Conservation (phyloP, 2,888 invertebrate species). For the Deilephila elpenor region DNA sequence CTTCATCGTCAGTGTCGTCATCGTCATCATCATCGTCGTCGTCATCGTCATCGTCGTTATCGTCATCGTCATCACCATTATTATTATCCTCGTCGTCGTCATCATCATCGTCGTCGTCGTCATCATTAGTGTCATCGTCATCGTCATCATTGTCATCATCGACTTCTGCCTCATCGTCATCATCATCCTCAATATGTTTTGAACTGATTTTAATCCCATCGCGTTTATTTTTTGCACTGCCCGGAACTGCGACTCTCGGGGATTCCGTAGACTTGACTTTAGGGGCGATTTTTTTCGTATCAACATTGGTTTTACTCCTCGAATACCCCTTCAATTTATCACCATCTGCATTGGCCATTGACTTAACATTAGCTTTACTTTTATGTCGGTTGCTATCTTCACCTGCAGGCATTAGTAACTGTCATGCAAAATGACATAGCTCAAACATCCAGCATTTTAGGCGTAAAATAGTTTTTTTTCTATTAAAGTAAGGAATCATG, state of each 20-base stretch:
- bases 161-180: slow-evolving; percentile 62
- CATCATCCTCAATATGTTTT: slow-evolving; percentile 46
- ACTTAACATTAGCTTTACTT: slow-evolving; percentile 77
- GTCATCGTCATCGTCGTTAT: slow-evolving; percentile 62
- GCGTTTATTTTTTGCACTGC: slow-evolving; percentile 48
- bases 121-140: slow-evolving; percentile 71
- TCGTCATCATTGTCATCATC: slow-evolving; percentile 64
- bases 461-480: slow-evolving; percentile 60
- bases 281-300: slow-evolving; percentile 47
- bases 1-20: slow-evolving; percentile 64
- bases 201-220: slow-evolving; percentile 18
- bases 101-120: slow-evolving; percentile 65
- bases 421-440: slow-evolving; percentile 85
- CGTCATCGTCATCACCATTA: slow-evolving; percentile 71
- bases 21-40: slow-evolving; percentile 65
- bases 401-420: slow-evolving; percentile 86
- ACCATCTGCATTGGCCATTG: slow-evolving; percentile 83
- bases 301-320: slow-evolving; percentile 52
- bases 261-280: slow-evolving; percentile 58
- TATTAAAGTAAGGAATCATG: slow-evolving; percentile 36
- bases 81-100: slow-evolving; percentile 70
- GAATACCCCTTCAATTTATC: slow-evolving; percentile 69
- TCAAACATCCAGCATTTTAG: slow-evolving; percentile 83
- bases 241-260: slow-evolving; percentile 63
- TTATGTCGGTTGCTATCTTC: slow-evolving; percentile 82